Base-by-base conservation (phyloP, 2,113 vertebrate genomes). In the Calypte anna region DNA sequence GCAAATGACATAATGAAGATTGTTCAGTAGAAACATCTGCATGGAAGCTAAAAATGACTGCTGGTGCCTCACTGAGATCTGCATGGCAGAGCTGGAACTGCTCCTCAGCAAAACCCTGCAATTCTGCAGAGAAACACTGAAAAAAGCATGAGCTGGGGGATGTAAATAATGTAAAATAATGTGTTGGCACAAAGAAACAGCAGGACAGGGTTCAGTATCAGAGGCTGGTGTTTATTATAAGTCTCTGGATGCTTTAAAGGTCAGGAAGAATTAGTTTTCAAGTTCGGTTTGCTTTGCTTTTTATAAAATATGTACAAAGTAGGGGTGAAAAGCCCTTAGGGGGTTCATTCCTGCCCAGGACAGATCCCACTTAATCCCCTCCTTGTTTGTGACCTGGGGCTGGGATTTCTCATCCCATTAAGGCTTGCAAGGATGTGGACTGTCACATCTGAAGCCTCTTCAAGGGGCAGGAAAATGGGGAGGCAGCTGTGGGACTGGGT, bases 21-120 rank as follows among this genome's bases (percentile, higher is more conserved):
- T 74, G 30, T 66, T 90, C 51, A 38, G 55, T 50, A 88, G 63
- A 58, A 93, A 33, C 51, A 33, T 74, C 31, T 46, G 51, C 90
- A 59, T 44, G 55, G 63, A 80, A 91, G 38, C 46, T 0, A 24
- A 24, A 92, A 91, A 94, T 94, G 76, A 69, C 48, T 74, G 63
- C 63, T 70, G 43, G 80, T 77, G 86, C 68, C 15, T 83, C 44
- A 9, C 48, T 77, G 82, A 90, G 82, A 59, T 91, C 43, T 90
- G 59, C 31, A 21, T n/a, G 51, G 91, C 68, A 63, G 77, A 48
- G n/a, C 40, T 28, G 14, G 57, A 84, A 36, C 8, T 40, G 27
- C 36, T 75, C 14, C 61, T 67, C 36, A 44, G 46, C 82, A 87
- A 14, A 51, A 70, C 50, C 12, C 55, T n/a, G 30, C 19, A 33